These are phyloP conservation scores for Cyanoramphus novaezelandiae DNA, from an alignment of 2,113 vertebrate species.

Conservation along the genomic window DNA sequence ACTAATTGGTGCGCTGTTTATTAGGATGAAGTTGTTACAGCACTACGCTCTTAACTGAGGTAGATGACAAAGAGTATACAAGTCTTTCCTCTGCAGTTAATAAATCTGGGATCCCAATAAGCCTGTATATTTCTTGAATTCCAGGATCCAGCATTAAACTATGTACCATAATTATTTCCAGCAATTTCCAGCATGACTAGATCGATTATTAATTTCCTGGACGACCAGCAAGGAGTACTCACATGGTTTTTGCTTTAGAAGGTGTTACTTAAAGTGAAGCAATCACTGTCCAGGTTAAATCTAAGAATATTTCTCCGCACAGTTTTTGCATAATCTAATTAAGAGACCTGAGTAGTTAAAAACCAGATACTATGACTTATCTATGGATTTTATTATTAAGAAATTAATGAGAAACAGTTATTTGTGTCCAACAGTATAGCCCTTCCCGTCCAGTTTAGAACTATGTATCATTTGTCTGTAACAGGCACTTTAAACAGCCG, in stretches of 20 bases:
- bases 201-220: neutral
- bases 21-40: neutral
- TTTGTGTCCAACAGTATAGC: neutral
- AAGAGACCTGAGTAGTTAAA: neutral
- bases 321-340: neutral
- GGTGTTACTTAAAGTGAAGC: neutral
- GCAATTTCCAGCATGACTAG: neutral
- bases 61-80: neutral
- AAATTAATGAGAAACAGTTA: neutral
- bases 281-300: neutral
- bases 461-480: neutral
- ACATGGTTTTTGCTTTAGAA: neutral
- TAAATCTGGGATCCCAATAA: neutral
- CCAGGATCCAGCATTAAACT: neutral
- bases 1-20: neutral
- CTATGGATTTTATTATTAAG: neutral
- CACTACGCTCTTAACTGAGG: neutral
- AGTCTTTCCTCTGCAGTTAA: neutral
- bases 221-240: neutral
- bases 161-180: neutral
- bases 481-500: neutral
- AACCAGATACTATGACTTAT: neutral
- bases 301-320: neutral
- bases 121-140: neutral
- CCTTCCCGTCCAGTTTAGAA: neutral